Base-by-base conservation (phyloP, 2,888 invertebrate genomes). In the Zele albiditarsus region DNA sequence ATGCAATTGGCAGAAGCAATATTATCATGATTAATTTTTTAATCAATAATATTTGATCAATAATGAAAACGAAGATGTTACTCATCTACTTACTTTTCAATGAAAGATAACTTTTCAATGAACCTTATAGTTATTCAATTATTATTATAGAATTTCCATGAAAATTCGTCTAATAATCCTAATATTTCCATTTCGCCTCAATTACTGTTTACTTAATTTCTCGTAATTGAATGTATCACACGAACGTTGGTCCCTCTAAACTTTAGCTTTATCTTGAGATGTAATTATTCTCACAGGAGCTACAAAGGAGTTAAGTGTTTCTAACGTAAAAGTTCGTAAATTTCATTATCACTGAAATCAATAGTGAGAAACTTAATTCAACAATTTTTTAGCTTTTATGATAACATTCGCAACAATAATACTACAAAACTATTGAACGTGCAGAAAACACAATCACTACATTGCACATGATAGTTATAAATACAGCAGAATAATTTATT, bases 261-360 rank as follows among this genome's bases (percentile, higher is more conserved):
- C 82, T 89, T 89, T 89, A 89, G 89, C 89, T 89, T 89, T 89
- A 89, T 89, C 89, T 89, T 89, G 87, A 88, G 82, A 85, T 85
- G 68, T 58, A 85, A 83, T 86, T 85, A 79, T 84, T 87, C 84
- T 86, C 84, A 81, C 82, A 86, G 86, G 84, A 87, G 82, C 85
- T 88, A 86, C 71, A 75, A 84, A 84, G 83, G 84, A 84, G 33
- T 60, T 62, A 60, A 75, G 79, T 80, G 53, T 74, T 75, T 73
- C 46, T 68, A 72, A 76, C 49, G 63, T 68, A 76, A 74, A 58
- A 60, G 38, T 67, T 68, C 71, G 58, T 67, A 74, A 73, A 68
- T 71, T 72, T 65, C 53, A 71, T 66, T 49, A 46, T 53, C 72
- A 71, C 28, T 20, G 27, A 70, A 66, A 75, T 62, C 49, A 53